These are phyloP conservation scores for Gracilinanus agilis DNA, from an alignment of 2,113 vertebrate species.

Conservation along the genomic window DNA sequence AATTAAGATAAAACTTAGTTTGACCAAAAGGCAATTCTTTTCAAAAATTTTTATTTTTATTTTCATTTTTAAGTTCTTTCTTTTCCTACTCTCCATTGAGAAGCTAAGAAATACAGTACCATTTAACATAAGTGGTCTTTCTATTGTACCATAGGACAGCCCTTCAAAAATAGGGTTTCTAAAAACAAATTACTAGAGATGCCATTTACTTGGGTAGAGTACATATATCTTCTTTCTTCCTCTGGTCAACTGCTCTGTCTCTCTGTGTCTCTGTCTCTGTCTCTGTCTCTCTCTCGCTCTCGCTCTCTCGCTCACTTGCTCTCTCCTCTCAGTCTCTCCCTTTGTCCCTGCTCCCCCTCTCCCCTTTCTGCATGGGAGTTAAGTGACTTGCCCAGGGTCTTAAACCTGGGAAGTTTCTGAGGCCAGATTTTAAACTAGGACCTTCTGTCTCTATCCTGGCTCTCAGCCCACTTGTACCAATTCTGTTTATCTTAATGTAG, in stretches of 20 bases:
- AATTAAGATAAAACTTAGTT: not conserved
- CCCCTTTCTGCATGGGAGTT: too few relatives aligned
- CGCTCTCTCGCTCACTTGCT: too few relatives aligned
- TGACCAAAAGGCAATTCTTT: not conserved
- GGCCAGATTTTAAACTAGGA: too few relatives aligned
- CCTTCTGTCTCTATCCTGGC: too few relatives aligned
- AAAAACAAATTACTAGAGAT: not conserved
- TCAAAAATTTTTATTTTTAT: not conserved
- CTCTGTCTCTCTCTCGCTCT: too few relatives aligned
- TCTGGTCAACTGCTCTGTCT: too few relatives aligned
- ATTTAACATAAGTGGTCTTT: not conserved
- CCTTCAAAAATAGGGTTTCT: not conserved
- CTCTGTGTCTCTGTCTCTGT: too few relatives aligned
- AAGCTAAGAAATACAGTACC: not conserved
- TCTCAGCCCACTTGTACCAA: too few relatives aligned
- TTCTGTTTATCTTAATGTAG: not conserved
- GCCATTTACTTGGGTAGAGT: not conserved
- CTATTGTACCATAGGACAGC: not conserved
- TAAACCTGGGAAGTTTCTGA: too few relatives aligned
- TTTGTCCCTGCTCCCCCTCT: too few relatives aligned
- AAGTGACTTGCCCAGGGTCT: too few relatives aligned
- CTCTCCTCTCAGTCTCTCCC: too few relatives aligned
- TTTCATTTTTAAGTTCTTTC: not conserved
- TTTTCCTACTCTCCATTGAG: not conserved
- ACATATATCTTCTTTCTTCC: not conserved